A percentile compares a stretch with the other conserved stretches of the same genome.
These are phyloP conservation scores for Zaprionus camerounensis DNA, from an alignment of 1,140 invertebrate genomes.

Conservation along the genomic window DNA sequence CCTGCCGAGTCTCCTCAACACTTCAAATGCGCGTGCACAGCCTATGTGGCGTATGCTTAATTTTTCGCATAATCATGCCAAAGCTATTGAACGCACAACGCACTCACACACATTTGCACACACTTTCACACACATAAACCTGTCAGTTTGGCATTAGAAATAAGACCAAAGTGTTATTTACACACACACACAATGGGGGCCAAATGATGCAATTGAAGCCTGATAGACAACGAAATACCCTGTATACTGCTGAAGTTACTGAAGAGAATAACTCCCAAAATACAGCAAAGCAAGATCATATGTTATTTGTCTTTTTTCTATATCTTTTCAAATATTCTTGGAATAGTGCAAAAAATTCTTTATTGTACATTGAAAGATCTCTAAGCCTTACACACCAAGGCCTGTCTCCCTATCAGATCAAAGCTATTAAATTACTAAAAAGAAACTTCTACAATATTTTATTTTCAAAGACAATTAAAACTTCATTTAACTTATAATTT, in stretches of 20 bases:
- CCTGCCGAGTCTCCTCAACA: conserved; percentile 62
- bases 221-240: conserved; percentile 10
- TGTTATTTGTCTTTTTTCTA: too few species aligned
- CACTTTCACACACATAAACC: conserved; percentile 58
- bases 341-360: too few species aligned
- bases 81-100: conserved; percentile 63
- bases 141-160: conserved; percentile 74
- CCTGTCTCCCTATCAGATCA: too few species aligned
- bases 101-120: conserved; percentile 26
- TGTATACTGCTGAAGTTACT: background rate
- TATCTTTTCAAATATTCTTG: too few species aligned
- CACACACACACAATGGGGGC: conserved; percentile 45
- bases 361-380: too few species aligned
- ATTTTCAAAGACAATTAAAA: too few species aligned
- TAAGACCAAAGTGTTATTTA: conserved; percentile 78
- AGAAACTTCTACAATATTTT: too few species aligned
- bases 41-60: conserved; percentile 69
- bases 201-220: background rate
- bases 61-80: conserved; percentile 77
- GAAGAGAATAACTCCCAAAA: too few species aligned
- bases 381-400: too few species aligned
- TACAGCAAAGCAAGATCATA: too few species aligned
- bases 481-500: too few species aligned
- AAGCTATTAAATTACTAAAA: too few species aligned
- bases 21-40: conserved; percentile 64